Conservation (phyloP, 2,888 invertebrate species). For the Branchipolynoe longqiensis region DNA sequence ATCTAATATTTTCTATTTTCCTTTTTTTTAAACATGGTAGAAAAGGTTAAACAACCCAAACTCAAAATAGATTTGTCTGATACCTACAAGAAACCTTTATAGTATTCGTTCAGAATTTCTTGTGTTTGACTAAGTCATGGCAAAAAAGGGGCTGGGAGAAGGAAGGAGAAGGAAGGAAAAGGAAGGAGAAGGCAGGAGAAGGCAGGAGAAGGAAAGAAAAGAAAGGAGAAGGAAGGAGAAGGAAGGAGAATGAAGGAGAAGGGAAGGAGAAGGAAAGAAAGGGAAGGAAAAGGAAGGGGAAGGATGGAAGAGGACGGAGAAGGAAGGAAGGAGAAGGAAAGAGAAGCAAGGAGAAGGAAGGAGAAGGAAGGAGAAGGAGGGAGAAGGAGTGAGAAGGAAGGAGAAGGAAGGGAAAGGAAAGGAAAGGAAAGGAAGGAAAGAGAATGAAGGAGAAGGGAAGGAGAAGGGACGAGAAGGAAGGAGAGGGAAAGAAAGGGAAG, state of each 20-base stretch:
- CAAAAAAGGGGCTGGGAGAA: too few relatives aligned
- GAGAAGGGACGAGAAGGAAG: constrained; percentile 4
- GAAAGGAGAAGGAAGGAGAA: too few relatives aligned
- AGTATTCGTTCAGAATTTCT: too few relatives aligned
- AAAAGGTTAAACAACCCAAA: too few relatives aligned
- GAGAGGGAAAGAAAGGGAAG: too few relatives aligned
- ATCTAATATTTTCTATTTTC: too few relatives aligned
- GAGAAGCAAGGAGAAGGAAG: not conserved
- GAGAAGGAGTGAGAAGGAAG: not conserved
- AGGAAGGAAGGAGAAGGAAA: not conserved
- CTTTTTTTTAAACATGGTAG: too few relatives aligned
- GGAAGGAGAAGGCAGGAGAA: too few relatives aligned
- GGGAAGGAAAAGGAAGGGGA: not conserved
- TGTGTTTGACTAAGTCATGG: too few relatives aligned
- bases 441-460: constrained; percentile 9
- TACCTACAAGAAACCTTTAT: not conserved
- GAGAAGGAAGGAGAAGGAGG: not conserved
- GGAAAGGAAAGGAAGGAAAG: constrained; percentile 9
- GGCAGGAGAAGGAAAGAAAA: too few relatives aligned
- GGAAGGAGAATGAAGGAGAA: not conserved
- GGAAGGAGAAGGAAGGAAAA: too few relatives aligned
- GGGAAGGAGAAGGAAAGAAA: not conserved
- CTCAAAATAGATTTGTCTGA: too few relatives aligned
- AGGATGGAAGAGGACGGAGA: not conserved
- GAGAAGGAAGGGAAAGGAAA: not conserved